These are phyloP conservation scores for Orthonevra nobilis DNA, from an alignment of 2,888 invertebrate species.

Conservation along the genomic window DNA sequence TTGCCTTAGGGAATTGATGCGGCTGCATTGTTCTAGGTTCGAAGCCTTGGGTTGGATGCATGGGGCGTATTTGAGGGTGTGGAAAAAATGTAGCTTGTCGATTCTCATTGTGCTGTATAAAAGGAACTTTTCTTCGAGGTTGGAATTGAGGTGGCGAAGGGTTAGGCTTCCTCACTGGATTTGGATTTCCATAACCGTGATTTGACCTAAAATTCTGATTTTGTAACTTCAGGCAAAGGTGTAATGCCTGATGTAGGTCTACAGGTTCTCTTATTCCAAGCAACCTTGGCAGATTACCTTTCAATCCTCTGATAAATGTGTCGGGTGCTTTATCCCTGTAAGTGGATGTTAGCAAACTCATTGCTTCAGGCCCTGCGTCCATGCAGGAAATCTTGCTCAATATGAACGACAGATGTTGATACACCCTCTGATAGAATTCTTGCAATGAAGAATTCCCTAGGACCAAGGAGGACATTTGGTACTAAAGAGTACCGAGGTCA, in stretches of 20 bases:
- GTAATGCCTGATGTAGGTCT: neutral
- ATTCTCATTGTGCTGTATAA: too few relatives aligned
- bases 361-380: constrained; percentile 30
- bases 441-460: constrained; percentile 23
- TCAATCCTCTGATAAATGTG: constrained; percentile 35
- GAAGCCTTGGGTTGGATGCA: too few relatives aligned
- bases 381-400: constrained; percentile 46
- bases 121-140: too few relatives aligned
- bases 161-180: too few relatives aligned
- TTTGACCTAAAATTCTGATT: too few relatives aligned
- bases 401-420: constrained; percentile 37
- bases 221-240: neutral
- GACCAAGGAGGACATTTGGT: constrained; percentile 38
- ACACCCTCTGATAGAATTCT: constrained; percentile 5
- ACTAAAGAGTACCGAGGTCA: constrained; percentile 47
- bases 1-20: too few relatives aligned
- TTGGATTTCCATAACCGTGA: too few relatives aligned
- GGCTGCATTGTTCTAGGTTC: too few relatives aligned
- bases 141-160: too few relatives aligned
- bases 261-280: constrained; percentile 19
- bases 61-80: too few relatives aligned
- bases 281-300: constrained; percentile 9
- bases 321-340: constrained; percentile 41
- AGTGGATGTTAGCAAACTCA: constrained; percentile 23
- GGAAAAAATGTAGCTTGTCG: too few relatives aligned